A percentile compares a stretch with the other conserved stretches of the same genome.
Evolutionary conservation across 2,113 vertebrate genomes (phyloP).

Genomic region (Bos indicus): DNA sequence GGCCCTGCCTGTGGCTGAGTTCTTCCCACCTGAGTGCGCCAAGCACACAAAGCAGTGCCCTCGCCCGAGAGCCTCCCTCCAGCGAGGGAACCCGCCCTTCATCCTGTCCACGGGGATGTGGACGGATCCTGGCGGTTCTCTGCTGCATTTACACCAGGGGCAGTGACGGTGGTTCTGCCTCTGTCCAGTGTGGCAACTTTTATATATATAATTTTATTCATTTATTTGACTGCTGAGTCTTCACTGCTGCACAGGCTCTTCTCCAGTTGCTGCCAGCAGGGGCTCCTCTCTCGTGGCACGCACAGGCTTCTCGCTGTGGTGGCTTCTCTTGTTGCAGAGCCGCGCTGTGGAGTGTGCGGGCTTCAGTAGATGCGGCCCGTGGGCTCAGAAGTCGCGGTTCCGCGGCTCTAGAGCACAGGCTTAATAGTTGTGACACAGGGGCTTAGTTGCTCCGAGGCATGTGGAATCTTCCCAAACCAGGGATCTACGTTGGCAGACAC

Average conservation of each 20-base stretch:
- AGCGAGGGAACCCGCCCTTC: not conserved
- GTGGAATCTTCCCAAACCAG: not conserved
- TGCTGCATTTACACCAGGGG: too few relatives aligned
- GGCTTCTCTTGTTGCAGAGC: not conserved
- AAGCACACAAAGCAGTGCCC: not conserved
- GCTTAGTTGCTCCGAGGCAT: not conserved
- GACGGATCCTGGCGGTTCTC: fast-evolving
- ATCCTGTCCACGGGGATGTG: fast-evolving
- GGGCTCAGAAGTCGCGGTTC: not conserved
- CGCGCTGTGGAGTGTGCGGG: not conserved
- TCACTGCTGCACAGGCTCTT: not conserved
- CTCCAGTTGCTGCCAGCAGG: not conserved
- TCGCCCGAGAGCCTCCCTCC: not conserved
- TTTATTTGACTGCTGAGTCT: not conserved
- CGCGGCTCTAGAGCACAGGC: not conserved
- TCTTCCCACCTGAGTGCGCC: not conserved
- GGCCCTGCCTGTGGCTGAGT: not conserved
- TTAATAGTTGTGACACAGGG: not conserved
- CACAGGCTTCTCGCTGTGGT: not conserved
- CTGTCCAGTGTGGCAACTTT: fast-evolving
- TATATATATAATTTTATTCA: fast-evolving
- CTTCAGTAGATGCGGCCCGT: not conserved
- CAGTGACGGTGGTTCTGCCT: fast-evolving
- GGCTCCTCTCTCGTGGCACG: not conserved
- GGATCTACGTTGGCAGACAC: not conserved